Base-by-base conservation (phyloP, 2,797 vertebrate species). In the Podarcis siculus region DNA sequence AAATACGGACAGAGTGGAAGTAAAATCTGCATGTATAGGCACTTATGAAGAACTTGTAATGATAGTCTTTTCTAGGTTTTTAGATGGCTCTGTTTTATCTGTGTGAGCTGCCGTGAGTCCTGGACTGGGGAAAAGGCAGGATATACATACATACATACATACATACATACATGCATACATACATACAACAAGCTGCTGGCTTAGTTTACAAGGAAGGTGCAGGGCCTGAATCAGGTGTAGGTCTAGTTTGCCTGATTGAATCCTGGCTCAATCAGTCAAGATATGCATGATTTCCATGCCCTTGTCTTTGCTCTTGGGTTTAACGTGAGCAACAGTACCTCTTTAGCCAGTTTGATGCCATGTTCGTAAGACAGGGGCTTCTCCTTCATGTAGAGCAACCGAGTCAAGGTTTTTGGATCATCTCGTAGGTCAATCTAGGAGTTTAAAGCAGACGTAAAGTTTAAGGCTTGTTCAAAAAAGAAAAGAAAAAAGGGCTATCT, bases 351-450 rank as follows among this genome's bases (percentile, higher is more conserved):
- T 92, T 98, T 98, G 93, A 98, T 97, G 10, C 98, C 98, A 0
- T 98, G 98, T 94, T 98, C 98, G 0, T 98, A 98, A 30, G 98
- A 98, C 91, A 98, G 96, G 75, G 98, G 98, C 85, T 98, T 98
- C 93, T 98, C 98, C 93, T 98, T 98, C 98, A 98, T 98, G 67
- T 98, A 97, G 64, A 98, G 96, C 88, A 98, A 95, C n/a, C 98
- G 97, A 2, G 97, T 96, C 97, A 98, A 95, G 45, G 98, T 98
- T 96, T 98, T 98, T 86, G 98, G 98, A 91, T 98, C 98, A 83
- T 98, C 98, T 15, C 98, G 97, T 73, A 98, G 96, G 91, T 98
- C 98, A 79, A 98, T 98, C 98, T 98, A 88, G 92, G 25, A 92
- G 78, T 88, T 92, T 93, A 94, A 91, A 25, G 95, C 1, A 87